These are phyloP conservation scores for Emydoidea blandingii DNA, from an alignment of 2,797 vertebrate genomes.

Conservation along the genomic window DNA sequence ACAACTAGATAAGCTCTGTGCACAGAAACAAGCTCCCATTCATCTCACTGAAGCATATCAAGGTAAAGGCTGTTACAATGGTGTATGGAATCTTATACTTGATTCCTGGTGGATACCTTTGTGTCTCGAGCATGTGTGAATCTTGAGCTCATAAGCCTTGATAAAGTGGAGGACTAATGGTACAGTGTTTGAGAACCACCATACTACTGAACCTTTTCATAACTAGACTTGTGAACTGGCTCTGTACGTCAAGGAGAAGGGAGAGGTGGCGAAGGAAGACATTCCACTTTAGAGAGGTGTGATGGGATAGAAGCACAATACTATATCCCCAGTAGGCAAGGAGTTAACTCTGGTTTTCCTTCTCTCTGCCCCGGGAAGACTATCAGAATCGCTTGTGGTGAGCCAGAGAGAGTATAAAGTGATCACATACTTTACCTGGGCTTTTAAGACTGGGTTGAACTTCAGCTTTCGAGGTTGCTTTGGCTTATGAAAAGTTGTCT, in stretches of 20 bases:
- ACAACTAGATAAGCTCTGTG: background rate
- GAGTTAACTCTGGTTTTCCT: background rate
- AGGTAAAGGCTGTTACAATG: background rate
- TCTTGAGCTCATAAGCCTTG: background rate
- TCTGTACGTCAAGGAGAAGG: background rate
- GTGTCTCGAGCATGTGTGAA: background rate
- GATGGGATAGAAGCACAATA: background rate
- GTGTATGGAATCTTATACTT: background rate
- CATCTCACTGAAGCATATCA: background rate
- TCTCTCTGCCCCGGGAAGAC: background rate
- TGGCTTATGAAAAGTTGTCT: background rate
- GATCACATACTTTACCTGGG: background rate
- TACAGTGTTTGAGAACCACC: background rate
- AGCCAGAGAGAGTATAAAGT: background rate
- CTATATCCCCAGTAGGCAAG: background rate
- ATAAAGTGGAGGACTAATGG: background rate
- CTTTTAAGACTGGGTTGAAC: background rate
- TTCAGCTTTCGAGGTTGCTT: background rate
- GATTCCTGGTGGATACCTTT: background rate
- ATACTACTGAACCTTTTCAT: background rate
- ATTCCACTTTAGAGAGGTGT: background rate
- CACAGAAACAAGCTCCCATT: background rate
- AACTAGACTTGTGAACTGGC: background rate
- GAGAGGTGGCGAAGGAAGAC: background rate
- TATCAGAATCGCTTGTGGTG: background rate